phyloP scores from a whole-genome alignment of 64 coral and sea anemone genomes.

The Orbicella faveolata region DNA sequence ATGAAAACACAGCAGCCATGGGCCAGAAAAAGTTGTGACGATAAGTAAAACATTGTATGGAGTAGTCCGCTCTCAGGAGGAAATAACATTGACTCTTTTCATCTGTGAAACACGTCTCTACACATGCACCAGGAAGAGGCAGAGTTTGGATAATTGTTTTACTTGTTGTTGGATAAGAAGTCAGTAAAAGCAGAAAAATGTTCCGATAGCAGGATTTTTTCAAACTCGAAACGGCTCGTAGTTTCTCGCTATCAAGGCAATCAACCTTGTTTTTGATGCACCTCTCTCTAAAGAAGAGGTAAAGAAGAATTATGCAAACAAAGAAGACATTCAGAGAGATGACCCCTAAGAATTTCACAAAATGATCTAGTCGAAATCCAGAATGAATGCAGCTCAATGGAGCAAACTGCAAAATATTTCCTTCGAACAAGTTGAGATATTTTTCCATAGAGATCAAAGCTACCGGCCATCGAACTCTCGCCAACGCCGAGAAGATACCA shows the following conservation, averaged over 20 bases:
- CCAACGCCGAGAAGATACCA: slow-evolving; percentile 69
- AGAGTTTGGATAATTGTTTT: slow-evolving; percentile 51
- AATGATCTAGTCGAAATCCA: slow-evolving; percentile 32
- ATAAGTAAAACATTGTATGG: slow-evolving; percentile 27
- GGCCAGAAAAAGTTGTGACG: slow-evolving; percentile 37
- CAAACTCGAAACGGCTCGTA: neutral
- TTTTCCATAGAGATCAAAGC: slow-evolving; percentile 72
- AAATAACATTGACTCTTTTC: slow-evolving; percentile 11
- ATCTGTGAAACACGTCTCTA: slow-evolving; percentile 12
- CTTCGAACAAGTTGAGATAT: slow-evolving; percentile 47
- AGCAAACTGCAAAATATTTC: slow-evolving; percentile 70
- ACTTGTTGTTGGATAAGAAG: slow-evolving; percentile 33
- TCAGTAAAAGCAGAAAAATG: slow-evolving; percentile 38
- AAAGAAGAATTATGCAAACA: slow-evolving; percentile 35
- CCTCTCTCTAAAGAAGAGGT: slow-evolving; percentile 23
- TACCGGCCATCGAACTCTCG: slow-evolving; percentile 60
- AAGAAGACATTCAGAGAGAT: slow-evolving; percentile 44
- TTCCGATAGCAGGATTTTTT: slow-evolving; percentile 49
- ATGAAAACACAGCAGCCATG: slow-evolving; percentile 45
- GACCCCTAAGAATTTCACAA: slow-evolving; percentile 53
- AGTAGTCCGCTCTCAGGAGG: slow-evolving; percentile 18
- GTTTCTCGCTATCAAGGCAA: neutral
- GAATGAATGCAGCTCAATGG: slow-evolving; percentile 60
- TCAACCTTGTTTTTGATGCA: slow-evolving; percentile 30
- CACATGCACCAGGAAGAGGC: slow-evolving; percentile 1